Evolutionary conservation across 2,888 invertebrate genomes (phyloP), one percentile per base, ranked within the genome.

Genomic region (Steromphala cineraria): DNA sequence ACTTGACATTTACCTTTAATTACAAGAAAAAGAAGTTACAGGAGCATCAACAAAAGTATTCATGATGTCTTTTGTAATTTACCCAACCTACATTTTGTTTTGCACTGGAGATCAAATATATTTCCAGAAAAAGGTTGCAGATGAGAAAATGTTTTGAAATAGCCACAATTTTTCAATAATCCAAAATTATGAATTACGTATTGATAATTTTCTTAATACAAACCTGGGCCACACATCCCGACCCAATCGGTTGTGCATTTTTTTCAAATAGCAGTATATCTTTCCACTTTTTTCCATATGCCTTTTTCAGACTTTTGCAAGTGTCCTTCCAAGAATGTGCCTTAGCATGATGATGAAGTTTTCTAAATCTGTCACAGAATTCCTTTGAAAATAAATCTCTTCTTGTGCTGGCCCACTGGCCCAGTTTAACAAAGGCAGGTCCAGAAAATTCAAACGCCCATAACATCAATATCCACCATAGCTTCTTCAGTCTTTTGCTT

Each of bases 321-420:
- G 94, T 94, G 82, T 92, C 91, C 8, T 80, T 81, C 94, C 94
- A 94, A 0, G 93, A 91, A 84, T 94, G 94, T 2, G 91, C 87
- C 2, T 86, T 85, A 13, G 91, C 90, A 36, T 88, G 82, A 10
- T 91, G 89, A 80, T 94, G 94, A 2, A 94, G 89, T 10, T 83
- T 88, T 8, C 93, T 89, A 13, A 94, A 91, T 3, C 86, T 85
- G 31, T 91, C 89, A 87, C 94, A 94, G 83, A 94, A 89, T 46
- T 94, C 92, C 74, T 91, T 90, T 2, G 94, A 91, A 84, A 94
- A 94, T 52, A 95, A 82, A 86, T 95, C 94, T 67, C 94, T 88
- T 17, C 94, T 86, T 5, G 94, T 95, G 31, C 94, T 93, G 36
- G 94, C 93, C 95, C 95, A 95, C 85, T 95, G 95, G 1, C 94